Percentiles rank a stretch among this genome's conserved stretches.
Conservation (phyloP, 2,888 invertebrate species). For the Sympetrum striolatum region DNA sequence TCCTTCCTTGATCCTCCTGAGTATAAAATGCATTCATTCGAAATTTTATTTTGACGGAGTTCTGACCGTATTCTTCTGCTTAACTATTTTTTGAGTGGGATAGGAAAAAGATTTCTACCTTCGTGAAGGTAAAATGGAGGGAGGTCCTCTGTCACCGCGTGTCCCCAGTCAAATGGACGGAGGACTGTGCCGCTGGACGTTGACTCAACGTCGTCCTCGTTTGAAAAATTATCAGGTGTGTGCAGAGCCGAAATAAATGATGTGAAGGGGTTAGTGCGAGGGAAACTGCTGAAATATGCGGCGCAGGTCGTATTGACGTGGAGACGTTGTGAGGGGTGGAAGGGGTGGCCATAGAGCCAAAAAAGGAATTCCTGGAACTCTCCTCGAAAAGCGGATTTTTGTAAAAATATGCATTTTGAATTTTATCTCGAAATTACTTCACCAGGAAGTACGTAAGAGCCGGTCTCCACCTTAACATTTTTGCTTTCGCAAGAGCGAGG, state of each 20-base stretch:
- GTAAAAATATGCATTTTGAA: neutral
- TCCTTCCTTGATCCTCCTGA: too few species aligned
- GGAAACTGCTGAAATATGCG: neutral
- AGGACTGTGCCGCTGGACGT: slow-evolving; percentile 4
- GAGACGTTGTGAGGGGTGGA: neutral
- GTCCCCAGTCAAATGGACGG: slow-evolving; percentile 2
- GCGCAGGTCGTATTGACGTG: neutral
- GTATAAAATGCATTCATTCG: too few species aligned
- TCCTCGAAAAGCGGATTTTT: neutral
- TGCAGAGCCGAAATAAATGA: slow-evolving; percentile 32
- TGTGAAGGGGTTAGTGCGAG: neutral
- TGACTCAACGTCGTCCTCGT: slow-evolving; percentile 21
- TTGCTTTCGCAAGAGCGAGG: too few species aligned
- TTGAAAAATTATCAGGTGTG: slow-evolving; percentile 36
- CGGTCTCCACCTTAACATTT: neutral
- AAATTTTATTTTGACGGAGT: too few species aligned
- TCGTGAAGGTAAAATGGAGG: neutral
- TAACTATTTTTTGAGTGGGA: too few species aligned
- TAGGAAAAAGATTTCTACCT: neutral
- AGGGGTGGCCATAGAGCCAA: neutral
- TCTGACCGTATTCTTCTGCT: too few species aligned
- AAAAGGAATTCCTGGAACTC: neutral
- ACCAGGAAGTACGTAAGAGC: neutral
- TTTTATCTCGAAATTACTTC: neutral
- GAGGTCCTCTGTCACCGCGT: slow-evolving; percentile 21